Conservation (phyloP, 2,113 vertebrate species). For the Symphodus melops region DNA sequence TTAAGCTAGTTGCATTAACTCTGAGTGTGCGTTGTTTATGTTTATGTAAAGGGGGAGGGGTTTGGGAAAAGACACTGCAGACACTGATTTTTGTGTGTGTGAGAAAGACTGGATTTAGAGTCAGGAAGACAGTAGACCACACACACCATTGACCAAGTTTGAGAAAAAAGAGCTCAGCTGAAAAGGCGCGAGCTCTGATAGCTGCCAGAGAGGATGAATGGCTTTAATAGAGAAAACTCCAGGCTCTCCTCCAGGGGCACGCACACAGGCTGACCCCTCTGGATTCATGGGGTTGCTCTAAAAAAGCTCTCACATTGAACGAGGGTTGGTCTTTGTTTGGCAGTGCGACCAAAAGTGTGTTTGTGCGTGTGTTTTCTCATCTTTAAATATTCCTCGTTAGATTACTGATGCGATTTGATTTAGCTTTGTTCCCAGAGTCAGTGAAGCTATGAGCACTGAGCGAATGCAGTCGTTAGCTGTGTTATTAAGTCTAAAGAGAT, state of each 20-base stretch:
- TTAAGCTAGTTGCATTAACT: slow-evolving; percentile 33
- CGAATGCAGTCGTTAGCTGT: not conserved
- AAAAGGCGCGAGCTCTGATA: slow-evolving; percentile 47
- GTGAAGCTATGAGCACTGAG: no score
- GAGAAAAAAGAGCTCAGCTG: slow-evolving; percentile 31
- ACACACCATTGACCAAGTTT: slow-evolving; percentile 52
- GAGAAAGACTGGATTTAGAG: slow-evolving; percentile 31
- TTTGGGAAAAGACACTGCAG: slow-evolving; percentile 13
- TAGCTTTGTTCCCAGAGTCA: not conserved
- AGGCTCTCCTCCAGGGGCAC: slow-evolving; percentile 47
- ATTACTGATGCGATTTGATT: slow-evolving; percentile 32
- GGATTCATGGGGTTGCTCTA: slow-evolving; percentile 54
- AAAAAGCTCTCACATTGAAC: slow-evolving; percentile 54
- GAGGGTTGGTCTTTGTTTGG: slow-evolving; percentile 41
- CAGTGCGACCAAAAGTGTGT: slow-evolving; percentile 17
- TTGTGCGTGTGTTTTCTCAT: slow-evolving; percentile 1
- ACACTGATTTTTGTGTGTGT: slow-evolving; percentile 28
- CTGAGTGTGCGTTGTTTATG: slow-evolving; percentile 3
- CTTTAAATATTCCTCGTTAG: slow-evolving; percentile 7
- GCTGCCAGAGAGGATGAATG: slow-evolving; percentile 68
- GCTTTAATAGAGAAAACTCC: slow-evolving; percentile 70
- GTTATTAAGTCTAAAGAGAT: no score
- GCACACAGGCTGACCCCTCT: slow-evolving; percentile 25
- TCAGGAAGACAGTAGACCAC: slow-evolving; percentile 48
- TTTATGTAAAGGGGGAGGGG: slow-evolving; percentile 13